phyloP scores from a whole-genome alignment of 2,797 vertebrate species.

The Hylomyscus alleni region DNA sequence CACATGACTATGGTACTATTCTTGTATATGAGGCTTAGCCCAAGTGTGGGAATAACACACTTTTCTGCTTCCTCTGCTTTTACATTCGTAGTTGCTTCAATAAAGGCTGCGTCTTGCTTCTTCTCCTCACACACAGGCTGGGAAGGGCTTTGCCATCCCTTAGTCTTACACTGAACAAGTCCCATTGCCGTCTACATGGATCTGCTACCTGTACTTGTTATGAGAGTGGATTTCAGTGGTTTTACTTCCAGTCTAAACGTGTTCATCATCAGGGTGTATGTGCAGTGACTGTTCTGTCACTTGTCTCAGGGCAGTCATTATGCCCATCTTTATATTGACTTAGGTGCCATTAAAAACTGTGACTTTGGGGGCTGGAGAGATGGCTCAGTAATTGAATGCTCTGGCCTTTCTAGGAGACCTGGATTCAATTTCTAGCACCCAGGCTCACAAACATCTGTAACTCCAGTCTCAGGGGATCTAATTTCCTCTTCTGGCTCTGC shows the following conservation, averaged over 20 bases:
- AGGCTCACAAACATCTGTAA: neutral
- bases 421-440: neutral
- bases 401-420: neutral
- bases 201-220: neutral
- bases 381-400: neutral
- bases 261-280: neutral
- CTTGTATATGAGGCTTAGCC: neutral
- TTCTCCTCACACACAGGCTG: neutral
- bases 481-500: neutral
- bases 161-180: neutral
- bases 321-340: neutral
- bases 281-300: neutral
- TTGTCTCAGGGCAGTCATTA: too few species aligned
- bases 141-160: neutral
- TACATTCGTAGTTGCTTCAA: neutral
- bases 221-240: neutral
- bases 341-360: neutral
- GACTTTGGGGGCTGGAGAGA: neutral
- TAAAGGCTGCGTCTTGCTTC: neutral
- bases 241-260: neutral
- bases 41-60: neutral
- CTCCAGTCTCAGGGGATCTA: neutral
- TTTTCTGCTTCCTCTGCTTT: neutral
- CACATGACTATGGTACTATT: rapidly evolving
- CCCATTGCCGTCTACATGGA: neutral